A percentile compares a stretch with the other conserved stretches of the same genome.
Evolutionary conservation across 1,140 invertebrate genomes (phyloP).

Genomic region (Aplysia californica): DNA sequence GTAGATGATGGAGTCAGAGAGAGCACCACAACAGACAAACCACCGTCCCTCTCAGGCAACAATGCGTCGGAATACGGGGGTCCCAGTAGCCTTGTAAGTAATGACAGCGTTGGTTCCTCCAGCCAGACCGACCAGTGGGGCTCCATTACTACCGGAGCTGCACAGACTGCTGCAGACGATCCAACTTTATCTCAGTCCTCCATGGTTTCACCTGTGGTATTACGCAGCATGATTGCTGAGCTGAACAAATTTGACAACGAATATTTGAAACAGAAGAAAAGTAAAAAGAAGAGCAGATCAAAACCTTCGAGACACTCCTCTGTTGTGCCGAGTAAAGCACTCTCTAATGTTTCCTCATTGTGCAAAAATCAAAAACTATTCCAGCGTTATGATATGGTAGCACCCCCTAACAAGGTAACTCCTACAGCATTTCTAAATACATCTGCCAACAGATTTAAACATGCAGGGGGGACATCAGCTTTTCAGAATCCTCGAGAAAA

Average conservation of each 20-base stretch:
- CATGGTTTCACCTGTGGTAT: slow-evolving; percentile 53
- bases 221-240: slow-evolving; percentile 58
- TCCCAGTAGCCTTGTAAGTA: neutral
- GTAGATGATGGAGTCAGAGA: slow-evolving; percentile 22
- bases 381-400: slow-evolving; percentile 54
- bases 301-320: slow-evolving; percentile 35
- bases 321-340: neutral
- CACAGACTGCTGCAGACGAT: slow-evolving; percentile 13
- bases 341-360: neutral
- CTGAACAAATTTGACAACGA: slow-evolving; percentile 55
- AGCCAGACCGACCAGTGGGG: slow-evolving; percentile 20
- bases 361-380: slow-evolving; percentile 25
- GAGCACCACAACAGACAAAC: neutral
- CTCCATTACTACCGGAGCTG: slow-evolving; percentile 23
- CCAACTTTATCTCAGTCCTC: slow-evolving; percentile 8
- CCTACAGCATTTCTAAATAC: slow-evolving; percentile 46
- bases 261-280: slow-evolving; percentile 47
- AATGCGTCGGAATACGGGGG: neutral
- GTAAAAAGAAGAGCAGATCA: slow-evolving; percentile 35
- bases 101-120: neutral
- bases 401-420: slow-evolving; percentile 61
- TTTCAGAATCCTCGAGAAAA: slow-evolving; percentile 45
- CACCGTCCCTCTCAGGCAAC: neutral
- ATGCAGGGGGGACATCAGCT: slow-evolving; percentile 51
- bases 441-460: slow-evolving; percentile 42